phyloP scores from a whole-genome alignment of 2,113 vertebrate species.

The Echinops telfairi region DNA sequence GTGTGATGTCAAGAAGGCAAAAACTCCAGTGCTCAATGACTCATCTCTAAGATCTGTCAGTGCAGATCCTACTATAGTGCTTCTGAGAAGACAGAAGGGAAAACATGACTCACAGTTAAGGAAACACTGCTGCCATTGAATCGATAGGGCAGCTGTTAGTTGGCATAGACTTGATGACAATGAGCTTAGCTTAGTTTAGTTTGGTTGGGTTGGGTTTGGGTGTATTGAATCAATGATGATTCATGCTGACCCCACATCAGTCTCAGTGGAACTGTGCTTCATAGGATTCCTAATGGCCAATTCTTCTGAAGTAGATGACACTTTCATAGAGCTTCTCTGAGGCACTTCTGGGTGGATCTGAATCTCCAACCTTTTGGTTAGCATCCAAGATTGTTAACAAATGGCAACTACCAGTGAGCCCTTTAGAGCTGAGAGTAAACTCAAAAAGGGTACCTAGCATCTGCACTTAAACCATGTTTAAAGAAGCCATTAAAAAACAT shows the following conservation, averaged over 20 bases:
- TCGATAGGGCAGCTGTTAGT: too few species aligned
- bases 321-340: background rate
- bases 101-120: background rate
- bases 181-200: too few species aligned
- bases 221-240: too few species aligned
- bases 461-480: background rate
- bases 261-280: background rate
- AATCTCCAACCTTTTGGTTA: background rate
- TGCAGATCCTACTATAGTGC: background rate
- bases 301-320: background rate
- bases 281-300: background rate
- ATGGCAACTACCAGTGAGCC: background rate
- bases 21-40: background rate
- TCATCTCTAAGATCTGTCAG: background rate
- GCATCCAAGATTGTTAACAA: background rate
- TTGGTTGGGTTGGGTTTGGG: too few species aligned
- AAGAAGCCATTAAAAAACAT: background rate
- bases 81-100: background rate
- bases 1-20: background rate
- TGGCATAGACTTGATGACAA: too few species aligned
- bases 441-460: background rate
- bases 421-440: background rate
- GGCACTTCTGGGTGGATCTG: background rate
- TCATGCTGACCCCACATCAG: background rate
- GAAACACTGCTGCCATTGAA: background rate